A percentile compares a stretch with the other conserved stretches of the same genome.
Evolutionary conservation across 53 echinoderm and acorn worm genomes (phyloP).

Genomic region (Echinarachnius parma): DNA sequence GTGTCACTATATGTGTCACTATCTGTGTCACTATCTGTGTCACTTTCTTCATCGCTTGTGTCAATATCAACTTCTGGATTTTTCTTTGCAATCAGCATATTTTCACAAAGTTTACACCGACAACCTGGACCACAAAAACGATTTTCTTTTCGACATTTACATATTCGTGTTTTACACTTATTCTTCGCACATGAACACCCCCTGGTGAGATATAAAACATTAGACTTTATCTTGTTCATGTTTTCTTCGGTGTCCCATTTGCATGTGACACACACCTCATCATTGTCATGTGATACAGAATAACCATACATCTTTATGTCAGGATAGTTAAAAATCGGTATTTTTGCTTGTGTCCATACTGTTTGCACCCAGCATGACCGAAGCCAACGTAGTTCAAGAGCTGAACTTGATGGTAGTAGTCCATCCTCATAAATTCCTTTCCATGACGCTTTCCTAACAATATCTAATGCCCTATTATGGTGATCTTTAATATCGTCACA

Average conservation of each 20-base stretch:
- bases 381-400: slow-evolving; percentile 53
- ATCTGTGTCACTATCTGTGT: no score
- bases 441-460: slow-evolving; percentile 50
- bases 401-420: slow-evolving; percentile 47
- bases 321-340: slow-evolving; percentile 29
- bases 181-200: slow-evolving; percentile 52
- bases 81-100: no score
- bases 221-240: slow-evolving; percentile 21
- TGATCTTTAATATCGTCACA: neutral
- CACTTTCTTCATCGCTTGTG: no score
- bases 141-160: slow-evolving; percentile 49
- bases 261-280: slow-evolving; percentile 2
- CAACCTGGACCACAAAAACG: slow-evolving; percentile 38
- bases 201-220: slow-evolving; percentile 47
- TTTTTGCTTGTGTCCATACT: slow-evolving; percentile 36
- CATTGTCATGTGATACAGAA: slow-evolving; percentile 19
- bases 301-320: slow-evolving; percentile 41
- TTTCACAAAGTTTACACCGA: slow-evolving; percentile 40
- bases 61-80: no score
- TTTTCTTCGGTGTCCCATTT: slow-evolving; percentile 42
- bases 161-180: slow-evolving; percentile 32
- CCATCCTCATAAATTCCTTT: slow-evolving; percentile 45
- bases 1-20: no score
- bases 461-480: slow-evolving; percentile 35
- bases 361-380: slow-evolving; percentile 59